Evolutionary conservation across 2,888 invertebrate species (phyloP), one percentile per base, ranked within the genome.

Genomic region (Parnassius glacialis): DNA sequence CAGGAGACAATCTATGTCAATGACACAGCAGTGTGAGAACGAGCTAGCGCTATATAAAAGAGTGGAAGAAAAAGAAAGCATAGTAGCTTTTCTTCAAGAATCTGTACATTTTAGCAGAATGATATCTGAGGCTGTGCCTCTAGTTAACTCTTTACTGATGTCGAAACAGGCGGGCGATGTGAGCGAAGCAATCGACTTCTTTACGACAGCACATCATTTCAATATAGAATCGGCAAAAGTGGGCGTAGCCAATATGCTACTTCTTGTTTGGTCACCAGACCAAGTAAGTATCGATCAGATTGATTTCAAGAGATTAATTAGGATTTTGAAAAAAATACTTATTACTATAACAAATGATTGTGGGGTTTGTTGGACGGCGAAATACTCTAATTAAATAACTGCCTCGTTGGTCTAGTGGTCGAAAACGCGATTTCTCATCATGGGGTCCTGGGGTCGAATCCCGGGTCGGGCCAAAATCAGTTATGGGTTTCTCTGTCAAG

Each of bases 101-200:
- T 92, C 92, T 0, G 91, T 94, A 7, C 84, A 92, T 64, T 94
- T 94, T 72, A 84, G 92, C 56, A 78, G 81, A 41, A 82, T 84
- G 81, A 71, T 91, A 2, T 82, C 89, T 1, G 89, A 89, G 57
- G 90, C 92, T 0, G 84, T 92, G 47, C 92, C 92, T 1, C 25
- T 95, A n/a, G 94, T 97, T 64, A 94, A 94, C 68, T 93, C 94
- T 20, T 85, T 98, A 74, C 87, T 98, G 11, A 93, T 94, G 80
- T 95, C 96, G 0, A 93, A 94, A 68, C 93, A 94, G 65, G 93
- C 95, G 5, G 93, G 95, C 0, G 98, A 98, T 80, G 96, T 97
- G 12, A 93, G 95, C 59, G 98, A 98, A 81, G 96, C 98, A 0
- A 95, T 98, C 41, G 95, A 96, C 64, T 97, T 98, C 79, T 96